These are phyloP conservation scores for Notoglanidium macrostoma DNA, from an alignment of 2,797 vertebrate species.

Conservation along the genomic window DNA sequence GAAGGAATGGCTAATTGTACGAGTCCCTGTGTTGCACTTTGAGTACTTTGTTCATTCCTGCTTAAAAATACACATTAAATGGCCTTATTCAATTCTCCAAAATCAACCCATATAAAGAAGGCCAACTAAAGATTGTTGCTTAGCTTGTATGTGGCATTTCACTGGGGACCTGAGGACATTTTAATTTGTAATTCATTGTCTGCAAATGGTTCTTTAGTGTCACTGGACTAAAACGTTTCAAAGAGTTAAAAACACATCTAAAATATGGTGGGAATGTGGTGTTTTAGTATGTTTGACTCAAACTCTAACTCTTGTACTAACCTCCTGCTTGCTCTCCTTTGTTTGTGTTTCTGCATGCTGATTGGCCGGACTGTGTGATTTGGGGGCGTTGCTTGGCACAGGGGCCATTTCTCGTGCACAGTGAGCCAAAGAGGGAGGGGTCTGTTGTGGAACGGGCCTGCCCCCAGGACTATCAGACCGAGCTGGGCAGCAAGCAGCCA, in stretches of 20 bases:
- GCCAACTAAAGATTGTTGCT: background rate
- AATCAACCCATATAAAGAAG: background rate
- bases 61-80: slow-evolving; percentile 12
- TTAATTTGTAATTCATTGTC: background rate
- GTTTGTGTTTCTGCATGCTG: slow-evolving; percentile 73
- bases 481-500: slow-evolving; percentile 76
- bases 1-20: background rate
- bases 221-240: background rate
- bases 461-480: slow-evolving; percentile 81
- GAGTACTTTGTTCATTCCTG: slow-evolving; percentile 26
- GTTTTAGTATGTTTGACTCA: slow-evolving; percentile 14
- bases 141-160: background rate
- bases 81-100: background rate
- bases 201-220: slow-evolving; percentile 3
- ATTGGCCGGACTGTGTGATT: slow-evolving; percentile 60
- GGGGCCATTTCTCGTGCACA: slow-evolving; percentile 88
- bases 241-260: background rate
- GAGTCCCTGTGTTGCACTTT: slow-evolving; percentile 2
- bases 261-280: background rate
- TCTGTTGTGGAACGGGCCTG: slow-evolving; percentile 77
- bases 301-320: slow-evolving; percentile 64
- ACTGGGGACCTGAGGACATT: slow-evolving; percentile 7
- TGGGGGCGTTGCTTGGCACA: slow-evolving; percentile 72
- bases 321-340: slow-evolving; percentile 60
- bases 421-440: slow-evolving; percentile 84